Conservation (phyloP, 1,140 invertebrate genomes). For the Bombus vancouverensis region DNA sequence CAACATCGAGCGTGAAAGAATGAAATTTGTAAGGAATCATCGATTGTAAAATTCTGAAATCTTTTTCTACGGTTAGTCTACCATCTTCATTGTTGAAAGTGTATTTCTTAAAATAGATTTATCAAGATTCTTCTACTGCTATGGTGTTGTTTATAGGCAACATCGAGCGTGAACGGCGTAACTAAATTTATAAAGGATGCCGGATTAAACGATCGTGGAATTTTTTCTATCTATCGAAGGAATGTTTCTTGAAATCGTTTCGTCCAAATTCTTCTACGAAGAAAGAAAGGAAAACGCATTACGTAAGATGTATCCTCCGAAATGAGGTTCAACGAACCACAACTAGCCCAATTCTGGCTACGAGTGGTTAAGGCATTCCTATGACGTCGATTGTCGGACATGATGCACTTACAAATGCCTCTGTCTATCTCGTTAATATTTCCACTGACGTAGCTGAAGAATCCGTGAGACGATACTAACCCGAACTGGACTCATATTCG, state of each 20-base stretch:
- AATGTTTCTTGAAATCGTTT: neutral
- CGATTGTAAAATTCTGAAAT: neutral
- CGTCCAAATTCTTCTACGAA: no score
- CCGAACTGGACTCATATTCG: neutral
- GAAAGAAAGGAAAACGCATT: neutral
- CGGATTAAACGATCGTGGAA: neutral
- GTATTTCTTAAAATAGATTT: neutral
- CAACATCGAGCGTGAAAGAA: neutral
- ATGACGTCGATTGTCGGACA: slow-evolving; percentile 6
- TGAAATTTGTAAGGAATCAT: neutral
- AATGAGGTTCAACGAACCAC: slow-evolving; percentile 45
- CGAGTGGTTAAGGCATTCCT: slow-evolving; percentile 14
- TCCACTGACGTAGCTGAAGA: neutral
- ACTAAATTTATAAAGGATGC: neutral
- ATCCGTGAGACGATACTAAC: neutral
- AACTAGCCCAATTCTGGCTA: neutral
- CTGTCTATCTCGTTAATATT: slow-evolving; percentile 27
- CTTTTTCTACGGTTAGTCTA: neutral
- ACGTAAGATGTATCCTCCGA: neutral
- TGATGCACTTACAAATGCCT: slow-evolving; percentile 27
- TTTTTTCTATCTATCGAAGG: neutral
- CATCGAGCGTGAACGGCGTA: neutral
- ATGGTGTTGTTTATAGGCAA: neutral
- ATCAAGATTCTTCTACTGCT: neutral
- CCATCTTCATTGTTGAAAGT: neutral